Percentiles rank a stretch among this genome's conserved stretches.
These are phyloP conservation scores for Protobothrops mucrosquamatus DNA, from an alignment of 2,113 vertebrate species.

Conservation along the genomic window DNA sequence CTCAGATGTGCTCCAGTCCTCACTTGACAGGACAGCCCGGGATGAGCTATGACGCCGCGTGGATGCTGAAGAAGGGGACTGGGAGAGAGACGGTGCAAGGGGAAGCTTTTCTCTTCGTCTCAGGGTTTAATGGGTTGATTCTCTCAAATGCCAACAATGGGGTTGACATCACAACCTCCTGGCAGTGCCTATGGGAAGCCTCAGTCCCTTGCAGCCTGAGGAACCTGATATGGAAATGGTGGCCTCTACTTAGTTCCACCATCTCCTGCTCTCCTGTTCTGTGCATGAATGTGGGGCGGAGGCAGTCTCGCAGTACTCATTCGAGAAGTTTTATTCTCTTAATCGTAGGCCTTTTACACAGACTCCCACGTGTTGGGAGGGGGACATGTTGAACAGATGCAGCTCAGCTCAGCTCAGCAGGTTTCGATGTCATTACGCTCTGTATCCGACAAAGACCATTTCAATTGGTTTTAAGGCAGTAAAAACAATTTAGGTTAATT, in stretches of 20 bases:
- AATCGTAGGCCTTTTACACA: background rate
- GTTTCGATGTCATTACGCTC: too few species aligned
- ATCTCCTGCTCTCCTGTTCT: background rate
- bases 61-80: background rate
- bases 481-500: background rate
- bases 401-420: background rate
- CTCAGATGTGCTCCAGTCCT: conserved; percentile 83
- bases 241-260: background rate
- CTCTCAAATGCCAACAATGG: background rate
- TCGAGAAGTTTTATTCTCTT: conserved; percentile 33
- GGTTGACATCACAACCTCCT: background rate
- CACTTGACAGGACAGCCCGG: conserved; percentile 80
- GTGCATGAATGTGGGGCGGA: background rate
- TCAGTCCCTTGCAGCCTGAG: background rate
- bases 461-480: background rate
- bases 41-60: conserved; percentile 80
- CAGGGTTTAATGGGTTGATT: background rate
- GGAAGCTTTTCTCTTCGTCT: background rate
- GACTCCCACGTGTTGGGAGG: background rate
- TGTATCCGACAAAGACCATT: background rate
- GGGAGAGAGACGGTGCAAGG: background rate
- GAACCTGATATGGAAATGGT: background rate
- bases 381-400: background rate
- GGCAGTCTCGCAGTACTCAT: background rate
- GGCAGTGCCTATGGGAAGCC: background rate